Conservation (phyloP, 2,113 vertebrate genomes). For the Coracopsis vasa region DNA sequence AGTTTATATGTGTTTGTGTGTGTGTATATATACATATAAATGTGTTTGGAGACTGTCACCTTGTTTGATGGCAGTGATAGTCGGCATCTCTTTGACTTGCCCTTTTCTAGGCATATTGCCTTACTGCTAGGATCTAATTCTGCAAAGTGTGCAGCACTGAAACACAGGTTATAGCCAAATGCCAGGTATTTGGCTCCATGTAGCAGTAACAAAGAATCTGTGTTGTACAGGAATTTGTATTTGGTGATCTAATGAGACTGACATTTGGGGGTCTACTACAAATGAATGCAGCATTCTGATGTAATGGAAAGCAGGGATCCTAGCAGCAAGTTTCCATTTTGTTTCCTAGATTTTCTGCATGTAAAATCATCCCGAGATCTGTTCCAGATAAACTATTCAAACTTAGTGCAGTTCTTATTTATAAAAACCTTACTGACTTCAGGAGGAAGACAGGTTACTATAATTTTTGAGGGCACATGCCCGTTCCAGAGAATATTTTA, state of each 20-base stretch:
- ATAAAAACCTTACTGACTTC: background rate
- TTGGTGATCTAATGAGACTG: background rate
- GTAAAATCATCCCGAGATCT: background rate
- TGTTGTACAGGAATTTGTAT: background rate
- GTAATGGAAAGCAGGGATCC: background rate
- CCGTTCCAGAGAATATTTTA: background rate
- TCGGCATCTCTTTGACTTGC: background rate
- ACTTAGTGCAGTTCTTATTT: background rate
- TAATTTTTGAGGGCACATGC: background rate
- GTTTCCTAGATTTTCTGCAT: background rate
- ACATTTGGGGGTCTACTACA: background rate
- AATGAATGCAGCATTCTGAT: background rate
- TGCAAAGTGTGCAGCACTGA: background rate
- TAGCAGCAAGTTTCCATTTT: background rate
- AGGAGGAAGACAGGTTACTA: background rate
- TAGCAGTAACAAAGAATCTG: background rate
- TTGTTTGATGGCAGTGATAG: background rate
- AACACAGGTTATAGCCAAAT: background rate
- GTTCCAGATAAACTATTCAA: background rate
- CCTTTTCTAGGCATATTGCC: background rate
- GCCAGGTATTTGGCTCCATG: background rate
- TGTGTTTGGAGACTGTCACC: background rate
- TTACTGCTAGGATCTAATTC: background rate
- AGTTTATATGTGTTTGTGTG: accelerated
- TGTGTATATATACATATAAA: background rate